Evolutionary conservation across 2,888 invertebrate species (phyloP), one percentile per base, ranked within the genome.

Genomic region (Aphidius colemani): DNA sequence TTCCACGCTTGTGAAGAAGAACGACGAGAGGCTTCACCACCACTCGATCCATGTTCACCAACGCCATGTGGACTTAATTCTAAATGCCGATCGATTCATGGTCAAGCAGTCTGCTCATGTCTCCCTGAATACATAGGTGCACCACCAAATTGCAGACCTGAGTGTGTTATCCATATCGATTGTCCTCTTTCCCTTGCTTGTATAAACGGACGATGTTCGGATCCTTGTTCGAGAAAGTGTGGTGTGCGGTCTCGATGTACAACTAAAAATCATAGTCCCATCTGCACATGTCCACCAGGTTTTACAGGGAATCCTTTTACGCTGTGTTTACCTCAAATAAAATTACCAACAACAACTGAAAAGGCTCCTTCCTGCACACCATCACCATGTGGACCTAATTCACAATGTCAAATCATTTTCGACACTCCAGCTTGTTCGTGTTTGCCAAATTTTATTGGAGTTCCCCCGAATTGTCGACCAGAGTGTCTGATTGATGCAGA

Each of bases 51-150:
- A 7, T 95, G 95, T 75, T 87, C 88, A 67, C 93, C 93, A 61
- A 89, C 92, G 39, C 94, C 95, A 0, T 95, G 95, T 79, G 95
- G 95, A 58, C 92, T 93, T 1, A 93, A 94, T 79, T 93, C 93
- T 77, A 91, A 93, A 77, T 95, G 95, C 69, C 87, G 93, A 74
- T 88, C 89, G 73, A 88, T 91, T 7, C 91, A 93, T 74, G 81
- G 78, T 13, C 92, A 92, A 83, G 93, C 93, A 0, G 93, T 93
- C 0, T 95, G 95, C 79, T 92, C 93, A 1, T 95, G 94, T 75
- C 85, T 90, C 69, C 90, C 90, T 1, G 90, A 89, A 72, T 93
- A 91, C 74, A 86, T 90, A 57, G 93, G 93, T 62, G 88, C 88
- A 66, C 94, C 94, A 59, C 93, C 93, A 1, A 87, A 86, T 60